A percentile compares a stretch with the other conserved stretches of the same genome.
phyloP scores from a whole-genome alignment of 2,113 vertebrate species.

The Triplophysa dalaica region DNA sequence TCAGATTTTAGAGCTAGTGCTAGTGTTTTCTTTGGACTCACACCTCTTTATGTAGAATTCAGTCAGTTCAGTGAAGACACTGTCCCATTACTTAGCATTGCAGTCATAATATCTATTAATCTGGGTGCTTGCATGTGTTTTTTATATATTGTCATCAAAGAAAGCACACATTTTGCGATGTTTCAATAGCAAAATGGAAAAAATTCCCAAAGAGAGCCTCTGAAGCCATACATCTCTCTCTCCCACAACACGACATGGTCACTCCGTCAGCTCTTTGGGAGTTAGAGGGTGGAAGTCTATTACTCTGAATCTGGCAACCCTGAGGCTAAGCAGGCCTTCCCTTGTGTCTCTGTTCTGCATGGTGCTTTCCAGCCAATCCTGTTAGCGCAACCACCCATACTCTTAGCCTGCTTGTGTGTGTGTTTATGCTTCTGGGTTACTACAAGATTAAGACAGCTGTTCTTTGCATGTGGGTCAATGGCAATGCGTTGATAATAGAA shows the following conservation, averaged over 20 bases:
- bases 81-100: too few relatives aligned
- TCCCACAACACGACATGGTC: slow-evolving; percentile 34
- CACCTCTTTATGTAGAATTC: not conserved
- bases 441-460: not conserved
- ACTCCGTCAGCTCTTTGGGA: slow-evolving; percentile 49
- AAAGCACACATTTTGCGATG: not conserved
- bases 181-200: not conserved
- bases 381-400: slow-evolving; percentile 1
- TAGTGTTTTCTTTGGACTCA: too few relatives aligned
- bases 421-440: not conserved
- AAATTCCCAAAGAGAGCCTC: too few relatives aligned
- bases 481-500: not conserved
- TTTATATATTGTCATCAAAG: not conserved
- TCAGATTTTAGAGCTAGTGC: not conserved
- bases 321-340: slow-evolving; percentile 38
- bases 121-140: not conserved
- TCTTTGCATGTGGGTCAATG: slow-evolving; percentile 19
- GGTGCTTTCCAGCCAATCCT: slow-evolving; percentile 3
- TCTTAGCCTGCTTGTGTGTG: not conserved
- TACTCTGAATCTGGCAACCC: slow-evolving; percentile 48
- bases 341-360: slow-evolving; percentile 3
- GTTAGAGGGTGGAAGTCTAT: slow-evolving; percentile 48
- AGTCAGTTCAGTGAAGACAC: too few relatives aligned
- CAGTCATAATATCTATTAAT: too few relatives aligned
- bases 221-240: not conserved